Base-by-base conservation (phyloP, 2,888 invertebrate species). In the Laothoe populi region DNA sequence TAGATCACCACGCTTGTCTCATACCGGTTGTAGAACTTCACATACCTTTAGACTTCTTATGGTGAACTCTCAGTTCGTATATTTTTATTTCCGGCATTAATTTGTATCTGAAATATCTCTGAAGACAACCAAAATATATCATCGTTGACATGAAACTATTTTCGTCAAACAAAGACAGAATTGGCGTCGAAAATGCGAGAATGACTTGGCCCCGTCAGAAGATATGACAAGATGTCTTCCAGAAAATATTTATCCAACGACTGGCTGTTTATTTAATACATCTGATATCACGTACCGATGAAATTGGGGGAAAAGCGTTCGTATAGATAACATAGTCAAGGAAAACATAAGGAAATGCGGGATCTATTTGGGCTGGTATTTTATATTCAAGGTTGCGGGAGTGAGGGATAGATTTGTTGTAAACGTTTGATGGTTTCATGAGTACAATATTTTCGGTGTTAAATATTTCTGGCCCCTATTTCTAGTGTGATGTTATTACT, bases 251-350 rank as follows among this genome's bases (percentile, higher is more conserved):
- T 64, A 64, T 64, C 64, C 64, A 49, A 62, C 61, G 38, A 53
- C 67, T 60, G 62, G 67, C 70, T 74, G 71, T 76, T 75, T 73
- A 72, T 73, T 71, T 67, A 72, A 77, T 80, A 77, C 71, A 75
- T 71, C 64, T 67, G 71, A 73, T 76, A 75, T 73, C 72, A 70
- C 70, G 72, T 63, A 58, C 24, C 35, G 53, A 16, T 31, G 53
- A 53, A 53, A 53, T 53, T 53, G 31, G 53, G 35, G 53, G 35
- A 24, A 53, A 53, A 35, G 38, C 26, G 48, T 24, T n/a, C 53
- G 31, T 35, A 35, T 53, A 53, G 31, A 53, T 53, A 53, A 53
- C 31, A 35, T 53, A 53, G 53, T 3, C 24, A n/a, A 24, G 19
- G 35, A 53, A 53, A 53, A 53, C 53, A 53, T 19, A 35, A 35